Evolutionary conservation across 2,797 vertebrate species (phyloP).

Genomic region (Siniperca scherzeri): DNA sequence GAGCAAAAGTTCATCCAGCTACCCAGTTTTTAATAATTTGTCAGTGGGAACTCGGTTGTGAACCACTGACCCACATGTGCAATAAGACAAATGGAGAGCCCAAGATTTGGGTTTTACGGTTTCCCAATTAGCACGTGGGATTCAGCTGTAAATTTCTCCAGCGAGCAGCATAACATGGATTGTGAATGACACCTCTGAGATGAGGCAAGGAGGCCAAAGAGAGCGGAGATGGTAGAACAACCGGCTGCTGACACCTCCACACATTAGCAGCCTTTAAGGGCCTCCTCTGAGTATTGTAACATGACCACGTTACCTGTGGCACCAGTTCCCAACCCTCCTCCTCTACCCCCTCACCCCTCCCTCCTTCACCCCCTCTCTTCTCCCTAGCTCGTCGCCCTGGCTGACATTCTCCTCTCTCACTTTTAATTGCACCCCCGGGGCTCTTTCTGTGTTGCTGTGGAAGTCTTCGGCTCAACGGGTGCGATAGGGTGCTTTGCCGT

Average conservation of each 20-base stretch:
- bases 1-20: constrained; percentile 59
- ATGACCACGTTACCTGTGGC: constrained; percentile 74
- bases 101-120: constrained; percentile 64
- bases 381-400: constrained; percentile 53
- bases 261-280: constrained; percentile 78
- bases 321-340: constrained; percentile 33
- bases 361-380: constrained; percentile 3
- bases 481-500: constrained; percentile 74
- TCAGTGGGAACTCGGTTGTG: constrained; percentile 53
- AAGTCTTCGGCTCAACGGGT: constrained; percentile 76
- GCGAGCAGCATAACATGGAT: constrained; percentile 21
- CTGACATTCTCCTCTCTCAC: constrained; percentile 86
- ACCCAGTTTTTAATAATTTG: constrained; percentile 41
- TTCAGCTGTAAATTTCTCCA: constrained; percentile 44
- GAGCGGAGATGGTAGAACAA: constrained; percentile 47
- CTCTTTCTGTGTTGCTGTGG: constrained; percentile 74
- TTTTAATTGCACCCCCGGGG: constrained; percentile 86
- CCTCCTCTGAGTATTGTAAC: constrained; percentile 77
- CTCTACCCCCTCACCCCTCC: too few species aligned
- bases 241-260: constrained; percentile 71
- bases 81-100: constrained; percentile 65
- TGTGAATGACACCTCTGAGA: constrained; percentile 48
- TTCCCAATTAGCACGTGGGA: constrained; percentile 52
- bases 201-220: constrained; percentile 31
- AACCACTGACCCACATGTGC: constrained; percentile 76